Evolutionary conservation across 2,797 vertebrate genomes (phyloP), one percentile per base, ranked within the genome.

Genomic region (Cygnus olor): DNA sequence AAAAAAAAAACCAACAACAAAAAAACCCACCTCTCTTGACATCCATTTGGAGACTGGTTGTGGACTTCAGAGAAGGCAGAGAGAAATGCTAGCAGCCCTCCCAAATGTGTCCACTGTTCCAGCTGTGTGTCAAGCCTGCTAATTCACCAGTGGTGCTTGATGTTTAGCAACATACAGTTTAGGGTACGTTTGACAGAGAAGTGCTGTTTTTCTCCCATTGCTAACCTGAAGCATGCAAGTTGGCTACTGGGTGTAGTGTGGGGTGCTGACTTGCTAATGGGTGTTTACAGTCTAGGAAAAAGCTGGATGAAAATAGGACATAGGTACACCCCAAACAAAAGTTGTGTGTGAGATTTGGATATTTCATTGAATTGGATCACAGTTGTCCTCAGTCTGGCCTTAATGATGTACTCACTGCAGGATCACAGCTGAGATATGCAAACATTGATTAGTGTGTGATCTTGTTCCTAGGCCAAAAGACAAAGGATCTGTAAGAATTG

Each of bases 241-340:
- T 58, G 42, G 86, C 94, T 91, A 4, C 86, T 70, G 84, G 86
- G 28, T 13, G 42, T 25, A 91, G 95, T 85, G 82, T 90, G 85
- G 93, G 81, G 97, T 81, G 85, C 72, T 61, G 91, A 60, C 66
- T 90, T 95, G 83, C 49, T 96, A 85, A 88, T 14, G 34, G 57
- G 9, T 85, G 58, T 72, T 89, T 77, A 95, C 81, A 79, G 36
- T 80, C 66, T 76, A 38, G 74, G 69, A 88, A 51, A 71, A 80
- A 56, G 17, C 14, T 12, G 36, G 24, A 17, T 60, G 30, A 81
- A 70, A 66, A n/a, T 4, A n/a, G 34, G 74, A 44, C 10, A 44
- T 10, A n/a, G 38, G 10, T 24, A 36, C 7, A 8, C 34, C 3
- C 18, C 60, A 34, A 28, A 32, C 42, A 77, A 15, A 88, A 79